phyloP scores from a whole-genome alignment of 2,113 vertebrate species.

The Pedetes capensis region DNA sequence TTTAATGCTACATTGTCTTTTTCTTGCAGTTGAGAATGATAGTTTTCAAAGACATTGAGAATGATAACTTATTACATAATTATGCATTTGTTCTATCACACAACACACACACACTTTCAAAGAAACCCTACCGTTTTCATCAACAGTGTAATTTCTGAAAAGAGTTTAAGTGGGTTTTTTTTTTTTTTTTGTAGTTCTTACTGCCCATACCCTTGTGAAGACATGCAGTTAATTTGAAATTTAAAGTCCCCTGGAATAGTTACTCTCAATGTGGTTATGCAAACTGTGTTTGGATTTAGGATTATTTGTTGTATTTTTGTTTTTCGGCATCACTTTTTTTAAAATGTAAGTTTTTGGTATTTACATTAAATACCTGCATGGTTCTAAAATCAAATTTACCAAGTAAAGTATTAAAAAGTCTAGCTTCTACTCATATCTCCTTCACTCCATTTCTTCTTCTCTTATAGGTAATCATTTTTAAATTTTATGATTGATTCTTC shows the following conservation, averaged over 20 bases:
- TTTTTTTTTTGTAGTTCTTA: neutral
- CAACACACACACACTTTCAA: neutral
- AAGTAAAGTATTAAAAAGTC: neutral
- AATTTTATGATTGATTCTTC: constrained; percentile 8
- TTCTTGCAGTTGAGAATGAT: neutral
- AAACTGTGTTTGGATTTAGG: neutral
- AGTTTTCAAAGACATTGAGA: constrained; percentile 8
- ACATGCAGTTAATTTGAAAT: neutral
- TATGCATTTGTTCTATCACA: neutral
- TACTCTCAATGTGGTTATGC: neutral
- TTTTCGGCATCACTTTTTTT: neutral
- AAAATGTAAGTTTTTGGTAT: neutral
- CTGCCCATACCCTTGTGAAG: neutral
- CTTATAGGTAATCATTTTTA: neutral
- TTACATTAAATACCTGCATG: neutral
- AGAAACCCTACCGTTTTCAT: neutral
- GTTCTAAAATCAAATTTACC: constrained; percentile 7
- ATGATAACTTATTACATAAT: neutral
- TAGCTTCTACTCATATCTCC: neutral
- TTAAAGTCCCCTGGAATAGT: neutral
- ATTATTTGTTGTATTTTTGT: constrained; percentile 15
- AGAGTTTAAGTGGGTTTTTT: neutral
- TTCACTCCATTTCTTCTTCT: neutral
- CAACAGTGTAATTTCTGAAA: neutral
- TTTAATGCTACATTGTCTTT: neutral